These are phyloP conservation scores for Trichechus manatus DNA, from an alignment of 2,113 vertebrate genomes.

Conservation along the genomic window DNA sequence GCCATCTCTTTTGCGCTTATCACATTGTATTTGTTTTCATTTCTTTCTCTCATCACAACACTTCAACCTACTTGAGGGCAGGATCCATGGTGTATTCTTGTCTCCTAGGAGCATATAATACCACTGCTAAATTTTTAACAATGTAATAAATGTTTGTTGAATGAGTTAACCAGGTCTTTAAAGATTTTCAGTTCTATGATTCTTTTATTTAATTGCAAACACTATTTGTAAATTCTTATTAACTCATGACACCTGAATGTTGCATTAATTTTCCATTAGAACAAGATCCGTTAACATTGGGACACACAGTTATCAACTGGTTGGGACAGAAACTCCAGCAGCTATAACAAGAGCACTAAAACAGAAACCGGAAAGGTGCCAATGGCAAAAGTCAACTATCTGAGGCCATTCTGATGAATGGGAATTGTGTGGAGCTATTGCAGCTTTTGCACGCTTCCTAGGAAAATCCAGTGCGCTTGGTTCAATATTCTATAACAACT, in stretches of 20 bases:
- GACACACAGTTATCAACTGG: not conserved
- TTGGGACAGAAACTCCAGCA: not conserved
- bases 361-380: not conserved
- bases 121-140: not conserved
- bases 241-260: not conserved
- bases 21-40: not conserved
- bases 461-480: not conserved
- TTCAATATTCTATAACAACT: not conserved
- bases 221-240: not conserved
- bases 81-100: not conserved
- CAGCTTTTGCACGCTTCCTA: not conserved
- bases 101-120: not conserved
- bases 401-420: not conserved
- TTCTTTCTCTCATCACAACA: not conserved
- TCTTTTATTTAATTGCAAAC: conserved; percentile 21
- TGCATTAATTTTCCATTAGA: not conserved
- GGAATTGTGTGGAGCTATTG: not conserved
- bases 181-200: not conserved
- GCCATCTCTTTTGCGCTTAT: not conserved
- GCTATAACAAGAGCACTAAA: not conserved
- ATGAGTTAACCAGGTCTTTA: not conserved
- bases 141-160: not conserved
- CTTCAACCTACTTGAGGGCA: not conserved
- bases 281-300: not conserved
- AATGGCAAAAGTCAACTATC: not conserved